phyloP scores from a whole-genome alignment of 1,140 invertebrate species.

The Cherax quadricarinatus region DNA sequence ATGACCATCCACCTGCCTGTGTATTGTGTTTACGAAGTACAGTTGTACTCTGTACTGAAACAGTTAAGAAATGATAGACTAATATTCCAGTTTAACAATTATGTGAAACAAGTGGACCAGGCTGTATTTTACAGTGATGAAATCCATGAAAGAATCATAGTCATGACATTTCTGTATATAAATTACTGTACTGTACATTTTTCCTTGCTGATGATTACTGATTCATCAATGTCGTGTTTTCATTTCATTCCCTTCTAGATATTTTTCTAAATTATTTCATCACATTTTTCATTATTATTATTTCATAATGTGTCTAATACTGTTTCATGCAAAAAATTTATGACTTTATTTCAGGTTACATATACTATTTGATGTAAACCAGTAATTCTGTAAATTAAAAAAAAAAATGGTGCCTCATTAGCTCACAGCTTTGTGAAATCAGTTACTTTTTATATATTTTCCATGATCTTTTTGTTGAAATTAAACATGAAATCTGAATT shows the following conservation, averaged over 20 bases:
- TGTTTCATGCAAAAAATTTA: background rate
- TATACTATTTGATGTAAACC: background rate
- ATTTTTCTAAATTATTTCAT: slow-evolving; percentile 68
- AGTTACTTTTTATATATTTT: background rate
- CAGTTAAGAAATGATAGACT: background rate
- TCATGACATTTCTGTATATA: slow-evolving; percentile 36
- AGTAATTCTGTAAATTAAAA: no score
- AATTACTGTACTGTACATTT: background rate
- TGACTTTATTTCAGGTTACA: background rate
- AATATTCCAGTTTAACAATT: slow-evolving; percentile 29
- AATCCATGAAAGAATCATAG: slow-evolving; percentile 12
- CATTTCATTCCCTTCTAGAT: background rate
- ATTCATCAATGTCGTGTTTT: background rate
- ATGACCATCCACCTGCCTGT: background rate
- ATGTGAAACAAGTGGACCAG: slow-evolving; percentile 37
- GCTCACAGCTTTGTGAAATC: background rate
- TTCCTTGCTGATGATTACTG: slow-evolving; percentile 7
- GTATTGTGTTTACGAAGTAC: background rate
- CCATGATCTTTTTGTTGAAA: background rate
- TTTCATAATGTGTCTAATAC: background rate
- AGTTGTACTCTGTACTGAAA: background rate
- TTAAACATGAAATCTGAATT: background rate
- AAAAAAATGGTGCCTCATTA: background rate
- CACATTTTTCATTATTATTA: slow-evolving; percentile 27
- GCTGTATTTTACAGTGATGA: slow-evolving; percentile 5